Evolutionary conservation across 2,888 invertebrate genomes (phyloP).

Genomic region (Drosophila peninsularis): DNA sequence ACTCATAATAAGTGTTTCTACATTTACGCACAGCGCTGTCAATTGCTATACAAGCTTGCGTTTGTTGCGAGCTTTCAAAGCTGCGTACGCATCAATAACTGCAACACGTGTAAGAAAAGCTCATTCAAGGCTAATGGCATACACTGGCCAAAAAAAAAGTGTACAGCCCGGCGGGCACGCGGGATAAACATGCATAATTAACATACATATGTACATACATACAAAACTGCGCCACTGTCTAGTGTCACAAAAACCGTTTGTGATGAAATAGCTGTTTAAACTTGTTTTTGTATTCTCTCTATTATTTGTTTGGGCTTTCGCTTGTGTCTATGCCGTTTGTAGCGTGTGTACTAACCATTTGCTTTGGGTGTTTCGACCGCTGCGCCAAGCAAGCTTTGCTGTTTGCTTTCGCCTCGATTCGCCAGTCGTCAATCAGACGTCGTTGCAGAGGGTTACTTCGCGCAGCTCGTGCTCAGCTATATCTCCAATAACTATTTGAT

Average conservation of each 20-base stretch:
- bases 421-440: conserved; percentile 24
- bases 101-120: conserved; percentile 18
- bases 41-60: not conserved
- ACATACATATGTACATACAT: too few species aligned
- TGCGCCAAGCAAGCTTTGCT: conserved; percentile 38
- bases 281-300: not conserved
- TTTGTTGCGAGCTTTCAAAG: conserved; percentile 12
- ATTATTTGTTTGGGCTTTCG: not conserved
- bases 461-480: not conserved
- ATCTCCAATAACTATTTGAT: conserved; percentile 6
- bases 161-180: not conserved
- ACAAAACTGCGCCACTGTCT: too few species aligned
- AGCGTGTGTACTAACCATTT: conserved; percentile 18
- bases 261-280: not conserved
- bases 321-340: not conserved
- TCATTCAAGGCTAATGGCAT: conserved; percentile 18
- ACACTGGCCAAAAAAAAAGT: conserved; percentile 27
- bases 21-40: conserved; percentile 16
- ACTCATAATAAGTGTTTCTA: not conserved
- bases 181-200: not conserved
- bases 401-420: conserved; percentile 9
- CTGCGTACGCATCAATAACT: conserved; percentile 16
- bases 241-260: not conserved
- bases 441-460: conserved; percentile 5
- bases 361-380: conserved; percentile 12